Base-by-base conservation (phyloP, 2,113 vertebrate species). In the Laterallus jamaicensis region DNA sequence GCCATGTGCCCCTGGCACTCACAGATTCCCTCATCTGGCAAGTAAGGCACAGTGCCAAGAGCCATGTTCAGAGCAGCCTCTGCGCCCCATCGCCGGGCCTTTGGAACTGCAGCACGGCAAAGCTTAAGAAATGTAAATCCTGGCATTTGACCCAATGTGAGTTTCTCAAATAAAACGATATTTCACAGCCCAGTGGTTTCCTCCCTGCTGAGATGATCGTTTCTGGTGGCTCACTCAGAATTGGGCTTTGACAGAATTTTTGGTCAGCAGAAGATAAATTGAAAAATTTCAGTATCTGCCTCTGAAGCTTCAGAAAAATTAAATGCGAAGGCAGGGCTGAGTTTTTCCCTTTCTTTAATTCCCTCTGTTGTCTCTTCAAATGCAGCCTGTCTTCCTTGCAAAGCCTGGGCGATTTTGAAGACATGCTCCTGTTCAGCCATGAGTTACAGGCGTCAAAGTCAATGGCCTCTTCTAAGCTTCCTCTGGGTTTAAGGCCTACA, bases 161-260 rank as follows among this genome's bases (percentile, higher is more conserved):
- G 82, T 88, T 89, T 82, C 80, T 88, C 68, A 75, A 86, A 95
- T 87, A 95, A 95, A 39, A 91, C 92, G 90, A 60, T 88, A 96
- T 97, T 97, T 96, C 95, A 95, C 93, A 91, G 93, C 87, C 93
- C 19, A 4, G 74, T 66, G 76, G 59, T 94, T 96, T 93, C 86
- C 77, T 91, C 93, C 95, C 88, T 40, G 58, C 89, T 77, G 86
- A 79, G 94, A 86, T 40, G 94, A 87, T 82, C 25, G 14, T 94
- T 97, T 93, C 35, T 2, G 22, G 79, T 81, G 75, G 78, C 77
- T 96, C 14, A 8, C 90, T 96, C 64, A 28, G 49, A 95, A 55
- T 39, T 40, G 60, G 71, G 49, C 88, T 97, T 83, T 66, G 77
- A 96, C 37, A 2, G 90, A 56, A 79, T n/a, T 90, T 95, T 80